phyloP scores from a whole-genome alignment of 2,888 invertebrate genomes.

The Limnephilus auricula region DNA sequence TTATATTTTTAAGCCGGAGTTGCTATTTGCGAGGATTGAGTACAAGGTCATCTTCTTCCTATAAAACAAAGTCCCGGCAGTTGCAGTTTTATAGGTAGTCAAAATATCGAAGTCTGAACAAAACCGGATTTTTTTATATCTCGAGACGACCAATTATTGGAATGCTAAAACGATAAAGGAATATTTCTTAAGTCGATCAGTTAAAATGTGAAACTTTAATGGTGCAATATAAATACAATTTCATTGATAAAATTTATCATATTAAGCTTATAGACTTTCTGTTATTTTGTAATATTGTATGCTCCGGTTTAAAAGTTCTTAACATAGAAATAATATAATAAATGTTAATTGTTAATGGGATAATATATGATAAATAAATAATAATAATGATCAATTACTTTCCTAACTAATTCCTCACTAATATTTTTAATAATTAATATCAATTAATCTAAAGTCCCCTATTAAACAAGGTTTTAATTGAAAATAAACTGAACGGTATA shows the following conservation, averaged over 20 bases:
- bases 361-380: too few species aligned
- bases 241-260: background rate
- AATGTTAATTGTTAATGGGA: too few species aligned
- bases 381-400: too few species aligned
- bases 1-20: background rate
- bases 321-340: background rate
- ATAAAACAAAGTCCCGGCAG: background rate
- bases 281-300: background rate
- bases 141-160: background rate
- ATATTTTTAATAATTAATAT: too few species aligned
- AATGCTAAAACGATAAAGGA: background rate
- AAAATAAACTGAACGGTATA: too few species aligned
- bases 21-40: background rate
- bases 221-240: background rate
- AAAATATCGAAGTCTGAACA: background rate
- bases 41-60: background rate
- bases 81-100: background rate
- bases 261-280: background rate
- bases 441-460: too few species aligned
- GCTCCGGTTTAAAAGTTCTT: background rate
- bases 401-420: too few species aligned
- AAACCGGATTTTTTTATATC: background rate
- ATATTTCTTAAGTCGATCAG: background rate
- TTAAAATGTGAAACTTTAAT: background rate
- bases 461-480: too few species aligned